These are phyloP conservation scores for Lateolabrax maculatus DNA, from an alignment of 2,797 vertebrate genomes.

Conservation along the genomic window DNA sequence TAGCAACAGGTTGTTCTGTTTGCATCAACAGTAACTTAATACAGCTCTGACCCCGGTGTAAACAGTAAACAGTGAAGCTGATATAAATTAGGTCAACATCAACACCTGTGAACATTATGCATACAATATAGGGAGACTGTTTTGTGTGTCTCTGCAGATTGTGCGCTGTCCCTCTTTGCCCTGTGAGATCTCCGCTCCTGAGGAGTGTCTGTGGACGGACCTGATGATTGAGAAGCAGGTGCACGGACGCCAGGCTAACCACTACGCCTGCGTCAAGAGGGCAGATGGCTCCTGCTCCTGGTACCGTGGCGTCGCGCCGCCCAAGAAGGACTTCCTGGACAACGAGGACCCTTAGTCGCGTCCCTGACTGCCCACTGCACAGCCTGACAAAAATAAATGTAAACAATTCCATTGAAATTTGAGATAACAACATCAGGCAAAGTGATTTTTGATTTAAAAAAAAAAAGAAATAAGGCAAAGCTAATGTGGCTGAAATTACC, in stretches of 20 bases:
- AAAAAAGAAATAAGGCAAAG: too few species aligned
- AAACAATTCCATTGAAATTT: slow-evolving; percentile 67
- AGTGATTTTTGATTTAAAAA: slow-evolving; percentile 50
- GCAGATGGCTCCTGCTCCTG: slow-evolving; percentile 95
- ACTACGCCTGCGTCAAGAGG: slow-evolving; percentile 97
- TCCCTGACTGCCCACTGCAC: slow-evolving; percentile 56
- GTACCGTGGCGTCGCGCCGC: slow-evolving; percentile 94
- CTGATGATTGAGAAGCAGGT: slow-evolving; percentile 99
- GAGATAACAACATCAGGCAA: slow-evolving; percentile 55
- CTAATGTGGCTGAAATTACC: slow-evolving; percentile 62
- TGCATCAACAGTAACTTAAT: background rate
- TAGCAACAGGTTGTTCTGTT: background rate
- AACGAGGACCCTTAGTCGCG: slow-evolving; percentile 93
- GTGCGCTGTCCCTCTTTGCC: slow-evolving; percentile 95
- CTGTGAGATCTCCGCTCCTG: slow-evolving; percentile 92
- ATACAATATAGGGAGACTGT: too few species aligned
- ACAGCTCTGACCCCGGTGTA: background rate
- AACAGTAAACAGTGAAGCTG: background rate
- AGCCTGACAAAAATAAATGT: slow-evolving; percentile 64
- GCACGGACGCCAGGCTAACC: slow-evolving; percentile 95
- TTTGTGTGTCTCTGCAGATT: slow-evolving; percentile 85
- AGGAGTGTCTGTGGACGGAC: slow-evolving; percentile 99
- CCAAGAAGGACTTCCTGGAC: slow-evolving; percentile 98
- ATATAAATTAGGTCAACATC: background rate
- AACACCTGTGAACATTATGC: too few species aligned